Evolutionary conservation across 2,113 vertebrate genomes (phyloP).

Genomic region (Dascyllus trimaculatus): DNA sequence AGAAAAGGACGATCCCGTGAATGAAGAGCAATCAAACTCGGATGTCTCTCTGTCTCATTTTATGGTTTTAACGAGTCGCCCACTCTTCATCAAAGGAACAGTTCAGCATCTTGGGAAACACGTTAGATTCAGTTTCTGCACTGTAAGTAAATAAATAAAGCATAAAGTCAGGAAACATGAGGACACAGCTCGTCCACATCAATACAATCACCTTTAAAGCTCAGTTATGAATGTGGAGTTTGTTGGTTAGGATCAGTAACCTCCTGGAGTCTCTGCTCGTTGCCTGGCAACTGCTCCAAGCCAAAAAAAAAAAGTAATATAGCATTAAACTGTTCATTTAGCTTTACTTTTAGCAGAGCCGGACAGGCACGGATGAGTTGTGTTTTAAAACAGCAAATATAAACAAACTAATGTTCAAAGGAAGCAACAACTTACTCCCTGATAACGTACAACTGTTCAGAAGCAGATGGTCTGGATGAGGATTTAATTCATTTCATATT

Average conservation of each 20-base stretch:
- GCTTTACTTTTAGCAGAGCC: neutral
- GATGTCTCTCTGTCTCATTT: neutral
- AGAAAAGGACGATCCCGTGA: neutral
- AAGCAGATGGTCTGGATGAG: too few species aligned
- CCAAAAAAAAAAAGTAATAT: neutral
- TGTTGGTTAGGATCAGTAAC: neutral
- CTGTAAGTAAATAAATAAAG: neutral
- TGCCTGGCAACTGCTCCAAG: conserved; percentile 6
- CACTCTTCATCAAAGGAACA: neutral
- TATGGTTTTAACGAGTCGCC: neutral
- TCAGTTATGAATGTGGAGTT: neutral
- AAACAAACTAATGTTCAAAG: too few species aligned
- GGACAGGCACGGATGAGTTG: neutral
- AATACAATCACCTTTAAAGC: neutral
- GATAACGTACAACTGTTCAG: too few species aligned
- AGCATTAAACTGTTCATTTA: neutral
- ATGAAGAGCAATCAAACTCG: too few species aligned
- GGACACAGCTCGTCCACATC: neutral
- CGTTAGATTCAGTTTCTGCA: neutral
- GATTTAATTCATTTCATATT: too few species aligned
- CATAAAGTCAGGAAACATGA: neutral
- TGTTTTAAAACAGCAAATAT: too few species aligned
- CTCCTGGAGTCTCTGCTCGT: neutral
- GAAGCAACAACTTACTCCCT: too few species aligned
- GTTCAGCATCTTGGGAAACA: neutral